Base-by-base conservation (phyloP, 2,888 invertebrate genomes). In the Onthophagus sagittarius region DNA sequence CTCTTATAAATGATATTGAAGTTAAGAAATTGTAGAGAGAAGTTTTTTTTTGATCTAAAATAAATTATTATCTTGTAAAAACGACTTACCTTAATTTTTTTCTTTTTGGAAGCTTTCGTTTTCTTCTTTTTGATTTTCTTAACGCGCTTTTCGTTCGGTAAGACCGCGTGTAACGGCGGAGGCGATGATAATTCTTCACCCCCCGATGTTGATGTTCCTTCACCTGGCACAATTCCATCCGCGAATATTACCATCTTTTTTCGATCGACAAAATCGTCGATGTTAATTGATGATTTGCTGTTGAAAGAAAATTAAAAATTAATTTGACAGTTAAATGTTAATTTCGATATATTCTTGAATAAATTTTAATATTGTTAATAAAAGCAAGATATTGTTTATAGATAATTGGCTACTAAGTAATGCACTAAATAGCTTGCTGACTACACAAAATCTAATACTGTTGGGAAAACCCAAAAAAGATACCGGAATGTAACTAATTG, bases 1-100 rank as follows among this genome's bases (percentile, higher is more conserved):
- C 95, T n/a, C 87, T 97, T 9, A 89, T 94, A 0, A 89, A 90
- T 63, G 94, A 94, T 82, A 88, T 94, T 33, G 92, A 93, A 80
- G 87, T 86, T 73, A 76, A 76, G 65, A 75, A 11, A 13, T 67
- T 53, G 70, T 63, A 63, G 13, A 11, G 0, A 6, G 31, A 15
- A 15, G 32, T 67, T 39, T 69, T 70, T 9, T 39, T 73, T 70
- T 15, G 69, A 69, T 33, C n/a, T 23, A 64, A 62, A 70, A 70
- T 32, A 14, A 70, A 32, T 32, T 70, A 64, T 64, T 64, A 23
- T 15, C 23, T 15, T 64, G 64, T 64, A 31, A 70, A 39, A 32
- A 2, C 3, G 23, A 23, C 75, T 76, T 77, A 88, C 88, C 85
- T 88, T 88, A 39, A 88, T 86, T 80, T 89, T 88, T 80, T 88